phyloP scores from a whole-genome alignment of 1,140 invertebrate genomes.

The Cephus cinctus region DNA sequence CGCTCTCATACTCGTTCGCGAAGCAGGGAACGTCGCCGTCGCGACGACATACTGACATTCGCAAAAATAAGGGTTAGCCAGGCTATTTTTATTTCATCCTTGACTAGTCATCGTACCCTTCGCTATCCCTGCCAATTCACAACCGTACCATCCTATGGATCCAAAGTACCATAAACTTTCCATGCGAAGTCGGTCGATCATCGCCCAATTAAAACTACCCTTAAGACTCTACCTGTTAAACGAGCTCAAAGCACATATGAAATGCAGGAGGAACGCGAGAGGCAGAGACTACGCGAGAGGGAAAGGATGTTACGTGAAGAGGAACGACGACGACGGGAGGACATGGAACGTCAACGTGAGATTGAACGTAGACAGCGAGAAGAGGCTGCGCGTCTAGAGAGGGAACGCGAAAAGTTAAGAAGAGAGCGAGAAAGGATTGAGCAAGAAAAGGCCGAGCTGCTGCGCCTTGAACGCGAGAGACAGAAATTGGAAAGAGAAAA shows the following conservation, averaged over 20 bases:
- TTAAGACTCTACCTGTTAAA: no score
- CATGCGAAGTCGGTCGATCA: no score
- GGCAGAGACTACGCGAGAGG: constrained; percentile 73
- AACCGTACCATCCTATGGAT: no score
- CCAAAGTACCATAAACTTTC: no score
- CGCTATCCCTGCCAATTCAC: no score
- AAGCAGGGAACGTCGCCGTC: constrained; percentile 45
- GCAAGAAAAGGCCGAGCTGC: constrained; percentile 76
- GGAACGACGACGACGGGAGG: constrained; percentile 69
- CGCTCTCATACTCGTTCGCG: constrained; percentile 43
- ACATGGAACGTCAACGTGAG: constrained; percentile 69
- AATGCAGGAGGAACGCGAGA: constrained; percentile 74
- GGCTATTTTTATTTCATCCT: no score
- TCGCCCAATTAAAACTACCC: no score
- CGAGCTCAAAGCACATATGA: no score
- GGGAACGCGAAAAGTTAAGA: constrained; percentile 74
- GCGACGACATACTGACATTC: constrained; percentile 63
- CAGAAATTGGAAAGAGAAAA: constrained; percentile 80
- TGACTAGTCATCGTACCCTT: no score
- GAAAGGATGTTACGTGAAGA: constrained; percentile 77
- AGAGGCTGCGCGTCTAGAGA: constrained; percentile 76
- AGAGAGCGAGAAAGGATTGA: constrained; percentile 76
- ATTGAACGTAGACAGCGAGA: constrained; percentile 76
- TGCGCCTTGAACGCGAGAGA: constrained; percentile 77
- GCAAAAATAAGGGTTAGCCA: constrained; percentile 64